phyloP scores from a whole-genome alignment of 2,113 vertebrate species.

The Brachirus orientalis region DNA sequence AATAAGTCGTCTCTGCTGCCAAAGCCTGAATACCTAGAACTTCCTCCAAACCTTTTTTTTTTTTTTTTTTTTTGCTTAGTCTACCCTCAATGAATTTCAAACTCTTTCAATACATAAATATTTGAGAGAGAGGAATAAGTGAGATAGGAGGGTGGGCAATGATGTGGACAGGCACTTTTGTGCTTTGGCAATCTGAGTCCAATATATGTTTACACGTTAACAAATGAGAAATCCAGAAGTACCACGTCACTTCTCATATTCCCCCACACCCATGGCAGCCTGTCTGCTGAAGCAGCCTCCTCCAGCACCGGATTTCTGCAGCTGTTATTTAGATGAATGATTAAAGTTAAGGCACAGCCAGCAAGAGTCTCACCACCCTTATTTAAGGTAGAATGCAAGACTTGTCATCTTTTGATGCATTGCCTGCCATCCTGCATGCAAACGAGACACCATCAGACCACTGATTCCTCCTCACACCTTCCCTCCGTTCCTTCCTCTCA shows the following conservation, averaged over 20 bases:
- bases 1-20: constrained; percentile 68
- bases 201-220: constrained; percentile 75
- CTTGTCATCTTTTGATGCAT: constrained; percentile 87
- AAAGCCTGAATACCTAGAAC: constrained; percentile 30
- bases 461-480: constrained; percentile 14
- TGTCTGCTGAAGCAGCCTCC: constrained; percentile 53
- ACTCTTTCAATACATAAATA: constrained; percentile 76
- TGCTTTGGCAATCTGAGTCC: constrained; percentile 62
- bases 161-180: constrained; percentile 49
- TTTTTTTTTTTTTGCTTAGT: constrained; percentile 36
- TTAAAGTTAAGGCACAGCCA: constrained; percentile 83
- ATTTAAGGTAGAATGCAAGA: constrained; percentile 81
- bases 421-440: constrained; percentile 80
- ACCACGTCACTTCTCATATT: constrained; percentile 74
- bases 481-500: constrained; percentile 18
- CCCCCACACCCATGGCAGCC: constrained; percentile 57
- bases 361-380: constrained; percentile 78
- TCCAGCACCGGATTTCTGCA: constrained; percentile 65
- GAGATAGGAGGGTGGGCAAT: constrained; percentile 5
- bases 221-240: constrained; percentile 78
- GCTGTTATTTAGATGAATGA: constrained; percentile 86
- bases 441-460: constrained; percentile 60
- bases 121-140: constrained; percentile 16
- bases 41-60: constrained; percentile 37
- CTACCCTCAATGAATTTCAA: constrained; percentile 73